Evolutionary conservation across 2,113 vertebrate species (phyloP).

Genomic region (Galbula dea): DNA sequence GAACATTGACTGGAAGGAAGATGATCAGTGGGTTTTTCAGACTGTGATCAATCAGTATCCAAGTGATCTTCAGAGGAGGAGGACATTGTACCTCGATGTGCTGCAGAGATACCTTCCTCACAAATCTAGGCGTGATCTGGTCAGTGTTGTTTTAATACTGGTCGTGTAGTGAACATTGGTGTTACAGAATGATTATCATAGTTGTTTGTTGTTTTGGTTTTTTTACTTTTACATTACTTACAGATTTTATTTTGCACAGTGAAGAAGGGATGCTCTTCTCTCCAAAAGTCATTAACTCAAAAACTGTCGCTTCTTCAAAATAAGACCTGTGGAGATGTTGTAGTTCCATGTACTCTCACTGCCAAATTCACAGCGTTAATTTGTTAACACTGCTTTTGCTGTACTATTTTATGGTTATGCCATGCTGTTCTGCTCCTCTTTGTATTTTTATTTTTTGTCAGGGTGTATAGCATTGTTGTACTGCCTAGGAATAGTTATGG

Average conservation of each 20-base stretch:
- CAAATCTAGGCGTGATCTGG: conserved; percentile 82
- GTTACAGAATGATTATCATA: neutral
- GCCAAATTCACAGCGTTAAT: neutral
- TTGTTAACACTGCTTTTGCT: neutral
- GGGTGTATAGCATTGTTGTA: neutral
- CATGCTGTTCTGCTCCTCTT: neutral
- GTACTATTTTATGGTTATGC: neutral
- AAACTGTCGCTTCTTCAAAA: neutral
- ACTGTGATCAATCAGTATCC: conserved; percentile 79
- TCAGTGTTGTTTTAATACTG: conserved; percentile 70
- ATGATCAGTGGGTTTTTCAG: conserved; percentile 83
- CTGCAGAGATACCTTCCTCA: conserved; percentile 83
- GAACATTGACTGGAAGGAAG: conserved; percentile 77
- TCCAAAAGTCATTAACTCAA: neutral
- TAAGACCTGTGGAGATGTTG: neutral
- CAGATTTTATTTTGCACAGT: neutral
- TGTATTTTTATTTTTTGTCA: neutral
- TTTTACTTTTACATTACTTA: no score
- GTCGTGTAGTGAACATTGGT: neutral
- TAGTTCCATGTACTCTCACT: neutral
- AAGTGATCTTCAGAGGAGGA: conserved; percentile 74
- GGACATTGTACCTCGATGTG: conserved; percentile 83
- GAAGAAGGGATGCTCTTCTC: neutral
- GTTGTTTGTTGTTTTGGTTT: no score
- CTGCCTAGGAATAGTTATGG: conserved; percentile 11